These are phyloP conservation scores for Campylomormyrus tamandua DNA, from an alignment of 2,113 vertebrate species.

Conservation along the genomic window DNA sequence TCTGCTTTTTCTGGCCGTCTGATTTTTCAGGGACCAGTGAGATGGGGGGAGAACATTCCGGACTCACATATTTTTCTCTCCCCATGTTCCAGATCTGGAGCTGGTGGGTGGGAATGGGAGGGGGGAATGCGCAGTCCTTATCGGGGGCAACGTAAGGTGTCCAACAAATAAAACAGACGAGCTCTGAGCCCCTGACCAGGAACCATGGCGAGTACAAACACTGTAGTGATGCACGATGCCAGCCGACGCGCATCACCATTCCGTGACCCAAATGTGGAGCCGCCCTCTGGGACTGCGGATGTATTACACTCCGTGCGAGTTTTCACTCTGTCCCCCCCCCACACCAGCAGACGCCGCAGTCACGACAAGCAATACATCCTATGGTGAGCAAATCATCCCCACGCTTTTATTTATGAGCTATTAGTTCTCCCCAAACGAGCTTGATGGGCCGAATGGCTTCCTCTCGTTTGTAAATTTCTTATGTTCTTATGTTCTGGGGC, in stretches of 20 bases:
- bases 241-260: background rate
- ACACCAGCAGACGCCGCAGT: background rate
- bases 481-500: background rate
- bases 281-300: background rate
- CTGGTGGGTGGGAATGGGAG: background rate
- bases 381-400: background rate
- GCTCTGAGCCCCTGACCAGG: background rate
- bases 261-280: background rate
- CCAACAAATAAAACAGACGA: background rate
- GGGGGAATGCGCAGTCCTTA: background rate
- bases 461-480: too few relatives aligned
- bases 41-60: background rate
- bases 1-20: background rate
- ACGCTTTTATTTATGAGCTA: background rate
- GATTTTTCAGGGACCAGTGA: background rate
- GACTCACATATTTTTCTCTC: background rate
- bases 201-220: background rate
- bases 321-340: background rate
- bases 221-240: background rate
- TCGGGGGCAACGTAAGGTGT: background rate
- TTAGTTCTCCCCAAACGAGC: too few relatives aligned
- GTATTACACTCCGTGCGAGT: background rate
- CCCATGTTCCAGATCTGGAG: background rate
- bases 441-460: too few relatives aligned
- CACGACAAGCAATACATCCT: background rate